Base-by-base conservation (phyloP, 2,888 invertebrate species). In the Drosophila merina region DNA sequence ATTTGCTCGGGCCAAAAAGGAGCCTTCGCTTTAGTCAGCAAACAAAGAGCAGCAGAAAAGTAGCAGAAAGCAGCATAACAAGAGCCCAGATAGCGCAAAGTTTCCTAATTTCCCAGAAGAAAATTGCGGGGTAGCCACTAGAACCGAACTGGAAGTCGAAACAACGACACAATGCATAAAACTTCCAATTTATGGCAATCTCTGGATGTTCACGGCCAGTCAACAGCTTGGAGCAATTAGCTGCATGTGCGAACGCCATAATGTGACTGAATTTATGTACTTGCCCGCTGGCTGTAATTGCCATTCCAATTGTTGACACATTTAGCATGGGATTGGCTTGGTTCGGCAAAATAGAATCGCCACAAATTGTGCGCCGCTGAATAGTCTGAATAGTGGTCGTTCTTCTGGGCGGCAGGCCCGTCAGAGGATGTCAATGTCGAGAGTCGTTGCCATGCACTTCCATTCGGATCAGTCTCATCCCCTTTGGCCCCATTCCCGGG, bases 61-160 rank as follows among this genome's bases (percentile, higher is more conserved):
- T 1, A 14, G 14, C 14, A 14, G 14, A 14, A 14, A 14, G 1
- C 20, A 20, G 20, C 20, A 20, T 20, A 2, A 20, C 20, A 20
- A 57, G 40, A 48, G 40, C 50, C 40, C 62, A 67, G 72, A 71
- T 68, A 74, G 66, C 67, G 56, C 48, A 76, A 84, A 84, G 70
- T 88, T 88, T 84, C 79, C 86, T 79, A 84, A 84, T 88, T 88
- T 86, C 76, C 80, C 76, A 45, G 31, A 74, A 80, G 88, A 76
- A 84, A 88, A 77, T 78, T 74, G 63, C 59, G 40, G 38, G 44
- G n/a, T 48, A 49, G 44, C 50, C 31, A 25, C 40, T 9, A 45
- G 26, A 49, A 25, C 49, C n/a, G 25, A n/a, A 54, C 49, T 30
- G 44, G 28, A 49, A 71, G 56, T 42, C 51, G 55, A 52, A 25